phyloP scores from a whole-genome alignment of 2,888 invertebrate species.

The Troides helena region DNA sequence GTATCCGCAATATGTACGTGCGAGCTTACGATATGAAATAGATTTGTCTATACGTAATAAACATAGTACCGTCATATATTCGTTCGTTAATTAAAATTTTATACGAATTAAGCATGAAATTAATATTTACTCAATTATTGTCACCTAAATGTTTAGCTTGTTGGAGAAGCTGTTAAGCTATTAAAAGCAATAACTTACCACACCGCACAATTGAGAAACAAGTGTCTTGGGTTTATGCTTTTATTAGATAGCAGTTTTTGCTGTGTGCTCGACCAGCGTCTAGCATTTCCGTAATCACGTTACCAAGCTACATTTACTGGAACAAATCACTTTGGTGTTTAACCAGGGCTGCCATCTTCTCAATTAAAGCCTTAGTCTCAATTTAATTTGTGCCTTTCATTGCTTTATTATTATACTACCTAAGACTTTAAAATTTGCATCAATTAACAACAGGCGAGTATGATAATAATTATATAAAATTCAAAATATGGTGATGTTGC shows the following conservation, averaged over 20 bases:
- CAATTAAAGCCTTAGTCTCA: not conserved
- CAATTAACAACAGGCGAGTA: no score
- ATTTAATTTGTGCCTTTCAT: not conserved
- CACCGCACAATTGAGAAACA: slow-evolving; percentile 9
- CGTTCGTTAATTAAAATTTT: not conserved
- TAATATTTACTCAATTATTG: not conserved
- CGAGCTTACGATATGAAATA: not conserved
- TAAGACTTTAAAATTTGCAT: no score
- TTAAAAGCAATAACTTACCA: slow-evolving; percentile 17
- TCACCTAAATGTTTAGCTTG: slow-evolving; percentile 6
- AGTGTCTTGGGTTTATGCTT: slow-evolving; percentile 2
- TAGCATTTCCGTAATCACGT: slow-evolving; percentile 24
- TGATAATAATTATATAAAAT: no score
- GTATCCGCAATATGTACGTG: no score
- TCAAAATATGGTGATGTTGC: no score
- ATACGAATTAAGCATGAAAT: not conserved
- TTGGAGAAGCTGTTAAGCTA: not conserved
- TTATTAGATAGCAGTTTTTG: slow-evolving; percentile 2
- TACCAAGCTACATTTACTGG: slow-evolving; percentile 17
- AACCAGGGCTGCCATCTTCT: not conserved
- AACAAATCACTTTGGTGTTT: not conserved
- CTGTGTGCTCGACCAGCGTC: not conserved
- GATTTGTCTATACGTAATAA: not conserved
- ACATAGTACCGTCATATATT: not conserved
- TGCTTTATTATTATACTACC: not conserved